These are phyloP conservation scores for Rhinophrynus dorsalis DNA, from an alignment of 2,797 vertebrate genomes.

Conservation along the genomic window DNA sequence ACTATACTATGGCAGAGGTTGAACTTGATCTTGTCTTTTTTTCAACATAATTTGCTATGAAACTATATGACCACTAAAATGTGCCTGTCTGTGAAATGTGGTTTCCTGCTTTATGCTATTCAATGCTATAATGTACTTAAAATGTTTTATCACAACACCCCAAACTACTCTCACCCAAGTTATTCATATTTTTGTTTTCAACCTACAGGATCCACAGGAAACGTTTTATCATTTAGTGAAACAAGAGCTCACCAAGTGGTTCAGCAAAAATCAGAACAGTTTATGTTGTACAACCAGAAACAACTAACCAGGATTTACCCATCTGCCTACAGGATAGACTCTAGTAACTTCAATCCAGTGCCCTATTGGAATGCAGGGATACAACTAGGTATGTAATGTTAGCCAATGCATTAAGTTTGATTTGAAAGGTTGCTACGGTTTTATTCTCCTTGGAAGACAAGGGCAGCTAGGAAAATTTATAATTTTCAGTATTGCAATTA, in stretches of 20 bases:
- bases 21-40: no score
- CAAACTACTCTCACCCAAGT: no score
- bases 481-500: no score
- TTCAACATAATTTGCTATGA: no score
- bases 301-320: constrained; percentile 95
- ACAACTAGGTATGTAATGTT: constrained; percentile 83
- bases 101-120: no score
- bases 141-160: no score
- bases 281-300: constrained; percentile 91
- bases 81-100: no score
- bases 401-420: not conserved
- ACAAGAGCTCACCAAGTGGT: constrained; percentile 89
- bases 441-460: no score
- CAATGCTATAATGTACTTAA: no score
- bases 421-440: not conserved
- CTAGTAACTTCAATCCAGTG: constrained; percentile 96
- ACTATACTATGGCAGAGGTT: no score
- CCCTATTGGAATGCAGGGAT: constrained; percentile 96
- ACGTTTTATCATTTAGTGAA: constrained; percentile 95
- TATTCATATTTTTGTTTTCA: not conserved
- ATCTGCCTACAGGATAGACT: constrained; percentile 95
- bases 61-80: no score
- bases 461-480: no score
- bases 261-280: constrained; percentile 88
- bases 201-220: constrained; percentile 85